phyloP scores from a whole-genome alignment of 2,797 vertebrate species.

The Brotula barbata region DNA sequence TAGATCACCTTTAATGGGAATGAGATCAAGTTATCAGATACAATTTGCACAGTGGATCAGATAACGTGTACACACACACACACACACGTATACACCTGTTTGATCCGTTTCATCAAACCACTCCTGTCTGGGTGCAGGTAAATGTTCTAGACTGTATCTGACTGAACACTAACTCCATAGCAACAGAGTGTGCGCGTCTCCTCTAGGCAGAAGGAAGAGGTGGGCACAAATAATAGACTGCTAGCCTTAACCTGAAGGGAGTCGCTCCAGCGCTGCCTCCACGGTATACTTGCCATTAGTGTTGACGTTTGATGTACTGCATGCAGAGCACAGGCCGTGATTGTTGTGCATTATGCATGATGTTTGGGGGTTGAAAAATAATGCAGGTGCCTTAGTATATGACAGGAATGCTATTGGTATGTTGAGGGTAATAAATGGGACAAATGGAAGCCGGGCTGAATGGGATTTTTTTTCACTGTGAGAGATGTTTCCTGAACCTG shows the following conservation, averaged over 20 bases:
- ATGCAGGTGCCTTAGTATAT: conserved; percentile 9
- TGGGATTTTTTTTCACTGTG: not conserved
- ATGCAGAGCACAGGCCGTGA: conserved; percentile 12
- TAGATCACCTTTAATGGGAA: no score
- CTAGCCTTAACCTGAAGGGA: conserved; percentile 42
- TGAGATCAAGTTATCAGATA: no score
- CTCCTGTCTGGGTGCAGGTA: conserved; percentile 7
- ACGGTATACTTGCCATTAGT: conserved; percentile 39
- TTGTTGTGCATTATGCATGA: conserved; percentile 55
- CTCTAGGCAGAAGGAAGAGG: conserved; percentile 47
- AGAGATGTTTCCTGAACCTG: not conserved
- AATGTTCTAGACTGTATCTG: conserved; percentile 10
- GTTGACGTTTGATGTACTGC: conserved; percentile 34
- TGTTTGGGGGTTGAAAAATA: conserved; percentile 36
- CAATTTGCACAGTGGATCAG: not conserved
- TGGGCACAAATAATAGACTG: conserved; percentile 57
- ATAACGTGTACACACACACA: not conserved
- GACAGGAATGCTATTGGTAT: not conserved
- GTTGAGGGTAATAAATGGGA: not conserved
- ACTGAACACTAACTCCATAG: conserved; percentile 55
- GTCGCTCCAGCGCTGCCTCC: conserved; percentile 29
- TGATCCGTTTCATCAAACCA: conserved; percentile 24
- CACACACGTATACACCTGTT: not conserved
- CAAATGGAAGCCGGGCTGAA: not conserved
- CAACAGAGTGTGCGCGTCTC: conserved; percentile 60